Evolutionary conservation across 2,888 invertebrate genomes (phyloP), one percentile per base, ranked within the genome.

Genomic region (Elmis aenea): DNA sequence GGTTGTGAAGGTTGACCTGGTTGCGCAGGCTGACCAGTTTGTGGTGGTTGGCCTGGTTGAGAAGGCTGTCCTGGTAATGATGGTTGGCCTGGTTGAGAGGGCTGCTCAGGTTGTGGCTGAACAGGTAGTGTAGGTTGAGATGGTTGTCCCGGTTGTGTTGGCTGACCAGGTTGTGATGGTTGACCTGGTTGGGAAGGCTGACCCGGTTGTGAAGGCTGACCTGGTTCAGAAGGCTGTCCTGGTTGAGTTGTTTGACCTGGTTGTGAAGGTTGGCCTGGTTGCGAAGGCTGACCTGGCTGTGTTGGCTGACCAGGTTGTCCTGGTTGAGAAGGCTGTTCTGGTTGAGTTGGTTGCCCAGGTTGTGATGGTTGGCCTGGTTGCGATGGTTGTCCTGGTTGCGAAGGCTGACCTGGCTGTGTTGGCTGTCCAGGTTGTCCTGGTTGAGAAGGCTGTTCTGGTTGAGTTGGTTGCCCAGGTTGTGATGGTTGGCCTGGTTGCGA

Each of bases 381-480:
- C 10, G 11, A 15, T n/a, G 26, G 22, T 38, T 38, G 32, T 13
- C 28, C 25, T 9, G 42, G 33, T 22, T 36, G 22, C n/a, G 24
- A 8, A 12, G 30, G 33, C 25, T 20, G 27, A 30, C 29, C 33
- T 22, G 45, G 35, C 20, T 29, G 35, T 24, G 79, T 30, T 29
- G 42, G 20, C 21, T 30, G 11, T 2, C 34, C 26, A 10, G 49
- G 35, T 28, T 36, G 31, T 9, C 45, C 36, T 37, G 43, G 45
- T 28, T 39, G 38, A 8, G 21, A 8, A n/a, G 1, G 32, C 28
- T 45, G 4, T 20, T 27, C 33, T 56, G 46, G 62, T 59, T 37
- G 50, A 42, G 13, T 47, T 59, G 27, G 67, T 63, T 42, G 40
- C 56, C 25, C 33, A 40, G 27, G 56, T 42, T 38, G 12, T 31